phyloP scores from a whole-genome alignment of 2,113 vertebrate species.

The Climacteris rufus region DNA sequence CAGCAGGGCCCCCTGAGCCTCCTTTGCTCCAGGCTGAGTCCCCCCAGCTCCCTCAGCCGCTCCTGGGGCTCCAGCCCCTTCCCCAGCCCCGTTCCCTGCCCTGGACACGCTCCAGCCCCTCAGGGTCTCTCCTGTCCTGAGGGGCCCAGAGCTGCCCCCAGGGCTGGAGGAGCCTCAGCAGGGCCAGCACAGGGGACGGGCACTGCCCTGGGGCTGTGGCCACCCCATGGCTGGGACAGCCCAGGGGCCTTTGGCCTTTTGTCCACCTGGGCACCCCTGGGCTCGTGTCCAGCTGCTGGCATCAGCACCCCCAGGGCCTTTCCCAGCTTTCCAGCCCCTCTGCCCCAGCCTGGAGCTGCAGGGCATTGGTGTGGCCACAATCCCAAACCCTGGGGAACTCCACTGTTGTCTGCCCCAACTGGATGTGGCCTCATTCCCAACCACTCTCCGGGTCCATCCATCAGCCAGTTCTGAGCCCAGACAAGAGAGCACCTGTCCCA shows the following conservation, averaged over 20 bases:
- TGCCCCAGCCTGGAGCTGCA: neutral
- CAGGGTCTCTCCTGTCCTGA: neutral
- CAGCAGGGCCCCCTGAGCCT: neutral
- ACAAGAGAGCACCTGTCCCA: no score
- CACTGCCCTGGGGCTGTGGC: neutral
- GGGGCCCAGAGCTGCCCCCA: neutral
- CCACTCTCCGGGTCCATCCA: no score
- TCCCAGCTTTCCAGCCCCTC: neutral
- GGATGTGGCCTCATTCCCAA: neutral
- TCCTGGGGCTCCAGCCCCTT: neutral
- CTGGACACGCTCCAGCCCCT: neutral
- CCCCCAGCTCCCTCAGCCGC: neutral
- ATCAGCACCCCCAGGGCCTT: neutral
- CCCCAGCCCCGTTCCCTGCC: neutral
- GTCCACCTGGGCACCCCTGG: neutral
- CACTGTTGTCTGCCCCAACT: neutral
- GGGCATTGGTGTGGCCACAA: fast-evolving
- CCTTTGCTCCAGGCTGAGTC: neutral
- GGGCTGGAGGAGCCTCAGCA: neutral
- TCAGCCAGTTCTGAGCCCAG: neutral
- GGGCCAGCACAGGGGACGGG: neutral
- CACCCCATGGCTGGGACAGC: neutral
- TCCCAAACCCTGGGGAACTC: neutral
- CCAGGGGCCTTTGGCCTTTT: neutral
- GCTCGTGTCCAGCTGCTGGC: neutral